Percentiles rank a stretch among this genome's conserved stretches.
These are phyloP conservation scores for Drosophila infuscata DNA, from an alignment of 2,888 invertebrate species.

Conservation along the genomic window DNA sequence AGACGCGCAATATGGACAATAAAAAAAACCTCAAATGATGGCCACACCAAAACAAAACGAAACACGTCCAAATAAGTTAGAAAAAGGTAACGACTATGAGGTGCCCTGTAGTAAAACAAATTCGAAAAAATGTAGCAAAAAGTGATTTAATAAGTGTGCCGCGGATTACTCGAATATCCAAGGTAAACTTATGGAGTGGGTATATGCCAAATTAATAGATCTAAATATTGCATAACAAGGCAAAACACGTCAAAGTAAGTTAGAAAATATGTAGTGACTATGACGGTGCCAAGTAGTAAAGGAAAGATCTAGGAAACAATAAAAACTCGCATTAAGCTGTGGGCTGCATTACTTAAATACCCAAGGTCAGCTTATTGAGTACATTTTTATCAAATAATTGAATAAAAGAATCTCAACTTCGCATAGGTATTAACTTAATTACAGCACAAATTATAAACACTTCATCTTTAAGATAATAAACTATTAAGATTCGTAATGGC, in stretches of 20 bases:
- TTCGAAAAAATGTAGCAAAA: background rate
- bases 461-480: background rate
- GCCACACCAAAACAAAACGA: slow-evolving; percentile 60
- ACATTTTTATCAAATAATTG: background rate
- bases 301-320: background rate
- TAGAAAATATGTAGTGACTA: background rate
- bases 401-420: background rate
- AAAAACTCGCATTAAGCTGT: background rate
- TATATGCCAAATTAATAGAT: background rate
- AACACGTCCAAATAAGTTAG: slow-evolving; percentile 7
- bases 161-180: background rate
- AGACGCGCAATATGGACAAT: slow-evolving; percentile 58
- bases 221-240: background rate
- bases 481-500: background rate
- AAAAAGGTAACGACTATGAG: background rate
- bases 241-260: background rate
- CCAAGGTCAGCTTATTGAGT: background rate
- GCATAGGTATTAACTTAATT: background rate
- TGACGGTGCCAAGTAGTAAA: background rate
- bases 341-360: background rate
- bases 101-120: slow-evolving; percentile 17
- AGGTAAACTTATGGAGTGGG: background rate
- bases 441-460: background rate
- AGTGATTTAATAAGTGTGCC: background rate
- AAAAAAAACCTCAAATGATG: slow-evolving; percentile 56